These are phyloP conservation scores for Candoia aspera DNA, from an alignment of 2,113 vertebrate genomes.

Conservation along the genomic window DNA sequence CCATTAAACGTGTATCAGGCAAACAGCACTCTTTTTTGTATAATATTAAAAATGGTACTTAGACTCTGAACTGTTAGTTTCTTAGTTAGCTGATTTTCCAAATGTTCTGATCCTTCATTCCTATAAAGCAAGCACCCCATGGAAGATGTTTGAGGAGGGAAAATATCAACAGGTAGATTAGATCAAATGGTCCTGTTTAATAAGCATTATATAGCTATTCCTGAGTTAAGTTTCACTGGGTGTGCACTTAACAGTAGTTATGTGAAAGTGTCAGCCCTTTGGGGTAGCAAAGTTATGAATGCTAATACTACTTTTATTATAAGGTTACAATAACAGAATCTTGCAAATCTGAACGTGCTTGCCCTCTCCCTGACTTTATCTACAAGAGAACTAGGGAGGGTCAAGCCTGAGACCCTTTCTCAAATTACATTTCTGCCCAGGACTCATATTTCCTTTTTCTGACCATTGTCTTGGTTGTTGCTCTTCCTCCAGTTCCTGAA, in stretches of 20 bases:
- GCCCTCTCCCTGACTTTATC: no score
- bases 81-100: not conserved
- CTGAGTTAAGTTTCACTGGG: not conserved
- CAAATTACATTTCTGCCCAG: not conserved
- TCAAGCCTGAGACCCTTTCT: not conserved
- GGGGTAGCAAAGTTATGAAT: not conserved
- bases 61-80: not conserved
- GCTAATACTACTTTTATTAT: not conserved
- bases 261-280: not conserved
- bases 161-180: not conserved
- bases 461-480: not conserved
- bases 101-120: not conserved
- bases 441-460: not conserved
- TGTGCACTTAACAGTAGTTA: not conserved
- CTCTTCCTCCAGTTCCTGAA: no score
- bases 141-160: not conserved
- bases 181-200: not conserved
- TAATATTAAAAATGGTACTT: not conserved
- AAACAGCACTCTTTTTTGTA: not conserved
- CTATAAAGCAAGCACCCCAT: not conserved
- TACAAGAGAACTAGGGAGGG: not conserved
- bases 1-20: not conserved
- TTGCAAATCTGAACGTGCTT: not conserved
- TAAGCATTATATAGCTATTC: not conserved
- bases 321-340: not conserved